These are phyloP conservation scores for Lagopus leucura DNA, from an alignment of 2,113 vertebrate genomes.

Conservation along the genomic window DNA sequence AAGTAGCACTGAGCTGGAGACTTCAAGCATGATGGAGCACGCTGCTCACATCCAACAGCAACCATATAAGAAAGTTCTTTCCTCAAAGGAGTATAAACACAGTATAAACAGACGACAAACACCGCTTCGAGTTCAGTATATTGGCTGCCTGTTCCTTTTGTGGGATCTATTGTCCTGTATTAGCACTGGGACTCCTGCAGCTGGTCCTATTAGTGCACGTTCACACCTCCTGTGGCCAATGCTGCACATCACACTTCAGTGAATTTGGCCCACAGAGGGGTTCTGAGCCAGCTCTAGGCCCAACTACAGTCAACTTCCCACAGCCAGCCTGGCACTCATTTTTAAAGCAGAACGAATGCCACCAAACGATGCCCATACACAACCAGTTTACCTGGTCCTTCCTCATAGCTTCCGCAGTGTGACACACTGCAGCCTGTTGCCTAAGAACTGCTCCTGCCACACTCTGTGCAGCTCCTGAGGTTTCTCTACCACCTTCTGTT, in stretches of 20 bases:
- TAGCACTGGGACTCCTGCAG: neutral
- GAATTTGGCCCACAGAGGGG: no score
- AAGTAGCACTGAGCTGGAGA: neutral
- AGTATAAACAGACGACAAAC: no score
- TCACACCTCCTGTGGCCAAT: neutral
- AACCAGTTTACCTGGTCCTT: conserved; percentile 16
- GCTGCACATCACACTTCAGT: neutral
- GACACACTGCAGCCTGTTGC: fast-evolving
- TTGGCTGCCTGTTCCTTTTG: neutral
- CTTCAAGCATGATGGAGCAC: neutral
- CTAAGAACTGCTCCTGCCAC: neutral
- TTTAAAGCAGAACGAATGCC: neutral
- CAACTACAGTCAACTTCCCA: neutral
- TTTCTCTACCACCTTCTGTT: neutral
- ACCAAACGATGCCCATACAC: fast-evolving
- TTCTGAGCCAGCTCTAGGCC: neutral
- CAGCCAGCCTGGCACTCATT: neutral
- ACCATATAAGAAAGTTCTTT: no score
- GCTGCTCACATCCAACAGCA: neutral
- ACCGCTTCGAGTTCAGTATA: neutral
- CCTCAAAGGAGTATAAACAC: neutral
- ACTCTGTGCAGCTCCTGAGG: fast-evolving
- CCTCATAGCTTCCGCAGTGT: neutral
- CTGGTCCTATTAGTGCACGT: neutral
- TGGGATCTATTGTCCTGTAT: neutral